phyloP scores from a whole-genome alignment of 2,113 vertebrate genomes.

The Psammodynastes pulverulentus region DNA sequence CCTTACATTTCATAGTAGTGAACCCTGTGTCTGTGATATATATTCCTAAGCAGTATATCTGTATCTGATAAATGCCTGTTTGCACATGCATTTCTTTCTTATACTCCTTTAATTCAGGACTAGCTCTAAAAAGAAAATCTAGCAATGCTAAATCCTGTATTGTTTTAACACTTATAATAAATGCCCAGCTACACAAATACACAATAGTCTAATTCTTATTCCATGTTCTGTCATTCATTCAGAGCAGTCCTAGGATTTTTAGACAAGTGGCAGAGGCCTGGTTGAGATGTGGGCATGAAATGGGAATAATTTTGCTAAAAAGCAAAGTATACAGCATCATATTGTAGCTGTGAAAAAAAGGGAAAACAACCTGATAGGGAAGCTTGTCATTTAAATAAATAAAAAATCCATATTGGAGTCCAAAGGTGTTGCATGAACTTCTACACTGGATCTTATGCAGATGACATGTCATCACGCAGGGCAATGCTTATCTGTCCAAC shows the following conservation, averaged over 20 bases:
- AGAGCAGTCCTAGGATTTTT: neutral
- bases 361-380: neutral
- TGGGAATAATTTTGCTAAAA: conserved; percentile 50
- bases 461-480: conserved; percentile 94
- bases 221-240: neutral
- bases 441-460: conserved; percentile 85
- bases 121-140: neutral
- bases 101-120: neutral
- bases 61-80: neutral
- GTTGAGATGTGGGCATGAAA: conserved; percentile 34
- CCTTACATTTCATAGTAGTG: neutral
- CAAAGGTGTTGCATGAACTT: conserved; percentile 74
- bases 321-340: conserved; percentile 20
- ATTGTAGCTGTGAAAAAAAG: conserved; percentile 1
- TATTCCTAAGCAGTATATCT: neutral
- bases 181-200: neutral
- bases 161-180: neutral
- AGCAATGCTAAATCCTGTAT: neutral
- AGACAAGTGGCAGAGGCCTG: conserved; percentile 52
- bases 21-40: neutral
- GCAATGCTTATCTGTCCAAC: conserved; percentile 96
- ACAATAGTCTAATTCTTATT: neutral
- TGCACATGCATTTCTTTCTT: neutral
- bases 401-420: conserved; percentile 35
- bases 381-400: conserved; percentile 56